A percentile compares a stretch with the other conserved stretches of the same genome.
Evolutionary conservation across 2,888 invertebrate genomes (phyloP).

Genomic region (Cephus sareptanus): DNA sequence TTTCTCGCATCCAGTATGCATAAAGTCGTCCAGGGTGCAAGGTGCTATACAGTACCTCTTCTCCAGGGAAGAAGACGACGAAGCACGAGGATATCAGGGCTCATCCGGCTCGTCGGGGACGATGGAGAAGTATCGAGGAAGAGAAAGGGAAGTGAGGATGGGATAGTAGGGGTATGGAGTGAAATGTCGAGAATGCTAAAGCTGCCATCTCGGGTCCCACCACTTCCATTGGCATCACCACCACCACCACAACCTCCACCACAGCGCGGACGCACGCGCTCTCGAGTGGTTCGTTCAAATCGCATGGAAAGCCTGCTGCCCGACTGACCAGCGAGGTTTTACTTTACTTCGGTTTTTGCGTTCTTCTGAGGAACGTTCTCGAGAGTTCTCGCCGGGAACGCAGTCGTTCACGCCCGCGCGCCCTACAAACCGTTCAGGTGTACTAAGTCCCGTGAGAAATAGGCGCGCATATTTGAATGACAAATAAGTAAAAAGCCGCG

Average conservation of each 20-base stretch:
- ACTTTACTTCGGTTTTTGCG: conserved; percentile 62
- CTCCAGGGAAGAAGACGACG: too few species aligned
- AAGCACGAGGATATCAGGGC: too few species aligned
- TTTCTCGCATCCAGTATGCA: too few species aligned
- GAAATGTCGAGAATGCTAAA: conserved; percentile 49
- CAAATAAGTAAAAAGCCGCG: too few species aligned
- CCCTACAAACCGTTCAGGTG: neutral
- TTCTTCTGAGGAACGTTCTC: conserved; percentile 54
- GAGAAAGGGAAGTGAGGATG: conserved; percentile 26
- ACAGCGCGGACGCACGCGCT: conserved; percentile 42
- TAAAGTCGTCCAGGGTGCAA: too few species aligned
- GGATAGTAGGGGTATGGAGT: conserved; percentile 27
- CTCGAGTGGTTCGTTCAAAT: conserved; percentile 48
- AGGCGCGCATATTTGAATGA: too few species aligned
- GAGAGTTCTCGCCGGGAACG: conserved; percentile 31
- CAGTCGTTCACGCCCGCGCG: neutral
- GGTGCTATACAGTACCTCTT: too few species aligned
- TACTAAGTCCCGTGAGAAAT: too few species aligned
- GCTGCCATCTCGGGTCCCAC: conserved; percentile 32
- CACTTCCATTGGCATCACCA: conserved; percentile 3
- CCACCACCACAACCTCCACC: conserved; percentile 21
- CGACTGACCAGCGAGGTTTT: conserved; percentile 55
- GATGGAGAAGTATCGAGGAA: conserved; percentile 22
- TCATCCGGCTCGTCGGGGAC: neutral
- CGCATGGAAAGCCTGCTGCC: conserved; percentile 59